Conservation (phyloP, 2,113 vertebrate species). For the Oenanthe melanoleuca region DNA sequence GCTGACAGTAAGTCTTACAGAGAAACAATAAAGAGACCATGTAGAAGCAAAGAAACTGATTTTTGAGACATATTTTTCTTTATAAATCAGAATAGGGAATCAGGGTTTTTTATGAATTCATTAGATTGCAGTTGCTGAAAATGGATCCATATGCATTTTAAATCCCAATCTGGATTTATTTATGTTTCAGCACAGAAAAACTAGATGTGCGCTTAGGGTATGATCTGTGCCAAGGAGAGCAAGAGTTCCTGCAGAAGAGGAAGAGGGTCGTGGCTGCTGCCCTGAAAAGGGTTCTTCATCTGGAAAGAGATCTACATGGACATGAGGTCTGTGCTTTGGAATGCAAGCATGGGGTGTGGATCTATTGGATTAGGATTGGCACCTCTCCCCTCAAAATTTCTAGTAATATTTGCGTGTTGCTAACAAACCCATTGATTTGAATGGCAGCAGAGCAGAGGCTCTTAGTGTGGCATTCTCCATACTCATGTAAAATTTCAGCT, state of each 20-base stretch:
- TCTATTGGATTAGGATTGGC: not conserved
- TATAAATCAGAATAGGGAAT: not conserved
- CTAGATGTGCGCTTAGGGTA: slow-evolving; percentile 82
- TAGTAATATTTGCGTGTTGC: not conserved
- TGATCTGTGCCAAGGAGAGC: slow-evolving; percentile 78
- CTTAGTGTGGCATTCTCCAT: not conserved
- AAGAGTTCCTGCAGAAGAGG: slow-evolving; percentile 80
- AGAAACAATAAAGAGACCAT: not conserved
- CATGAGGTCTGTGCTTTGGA: slow-evolving; percentile 70
- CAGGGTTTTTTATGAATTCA: not conserved
- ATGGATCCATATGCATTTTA: not conserved
- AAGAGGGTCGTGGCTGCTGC: slow-evolving; percentile 76
- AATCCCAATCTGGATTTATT: not conserved
- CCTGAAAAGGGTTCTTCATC: slow-evolving; percentile 73
- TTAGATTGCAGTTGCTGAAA: not conserved
- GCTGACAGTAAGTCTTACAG: not conserved
- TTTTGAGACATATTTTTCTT: not conserved
- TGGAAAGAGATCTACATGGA: slow-evolving; percentile 66
- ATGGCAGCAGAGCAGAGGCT: not conserved
- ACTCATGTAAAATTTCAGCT: not conserved
- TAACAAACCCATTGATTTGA: not conserved
- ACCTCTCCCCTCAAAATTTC: not conserved
- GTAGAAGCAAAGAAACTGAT: not conserved
- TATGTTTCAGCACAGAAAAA: slow-evolving; percentile 63
- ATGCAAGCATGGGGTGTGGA: not conserved